These are phyloP conservation scores for Phoenicopterus ruber DNA, from an alignment of 2,113 vertebrate species.

Conservation along the genomic window DNA sequence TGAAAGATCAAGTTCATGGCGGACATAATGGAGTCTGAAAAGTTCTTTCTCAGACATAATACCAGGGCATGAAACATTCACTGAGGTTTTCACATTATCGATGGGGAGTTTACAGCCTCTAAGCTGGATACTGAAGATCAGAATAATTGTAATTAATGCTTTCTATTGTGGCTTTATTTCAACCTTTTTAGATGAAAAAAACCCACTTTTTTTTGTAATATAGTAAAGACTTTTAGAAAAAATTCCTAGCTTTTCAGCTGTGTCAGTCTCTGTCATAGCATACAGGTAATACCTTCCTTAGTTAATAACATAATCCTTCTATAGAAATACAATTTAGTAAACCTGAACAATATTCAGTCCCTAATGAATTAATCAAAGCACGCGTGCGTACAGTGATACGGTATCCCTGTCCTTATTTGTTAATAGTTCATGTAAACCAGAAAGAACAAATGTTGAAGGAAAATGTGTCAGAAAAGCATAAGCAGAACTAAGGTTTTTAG, in stretches of 20 bases:
- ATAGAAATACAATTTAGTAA: background rate
- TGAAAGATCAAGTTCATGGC: slow-evolving; percentile 76
- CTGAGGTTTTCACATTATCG: background rate
- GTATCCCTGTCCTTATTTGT: background rate
- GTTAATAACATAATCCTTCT: background rate
- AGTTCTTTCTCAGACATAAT: slow-evolving; percentile 64
- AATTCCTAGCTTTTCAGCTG: background rate
- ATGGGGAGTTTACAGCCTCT: slow-evolving; percentile 38
- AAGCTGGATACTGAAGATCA: slow-evolving; percentile 11
- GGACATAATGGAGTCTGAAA: slow-evolving; percentile 59
- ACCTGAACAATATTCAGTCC: background rate
- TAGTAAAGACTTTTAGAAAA: background rate
- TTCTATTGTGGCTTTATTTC: background rate
- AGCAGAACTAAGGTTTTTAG: background rate
- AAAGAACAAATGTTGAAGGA: background rate
- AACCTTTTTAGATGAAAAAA: background rate
- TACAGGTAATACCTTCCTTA: background rate
- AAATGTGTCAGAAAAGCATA: background rate
- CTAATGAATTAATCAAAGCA: background rate
- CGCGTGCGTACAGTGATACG: background rate
- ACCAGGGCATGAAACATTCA: slow-evolving; percentile 40
- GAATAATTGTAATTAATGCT: slow-evolving; percentile 28
- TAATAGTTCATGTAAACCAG: background rate
- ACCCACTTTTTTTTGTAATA: background rate
- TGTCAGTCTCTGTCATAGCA: background rate